phyloP scores from a whole-genome alignment of 2,888 invertebrate species.

The Adineta ricciae region DNA sequence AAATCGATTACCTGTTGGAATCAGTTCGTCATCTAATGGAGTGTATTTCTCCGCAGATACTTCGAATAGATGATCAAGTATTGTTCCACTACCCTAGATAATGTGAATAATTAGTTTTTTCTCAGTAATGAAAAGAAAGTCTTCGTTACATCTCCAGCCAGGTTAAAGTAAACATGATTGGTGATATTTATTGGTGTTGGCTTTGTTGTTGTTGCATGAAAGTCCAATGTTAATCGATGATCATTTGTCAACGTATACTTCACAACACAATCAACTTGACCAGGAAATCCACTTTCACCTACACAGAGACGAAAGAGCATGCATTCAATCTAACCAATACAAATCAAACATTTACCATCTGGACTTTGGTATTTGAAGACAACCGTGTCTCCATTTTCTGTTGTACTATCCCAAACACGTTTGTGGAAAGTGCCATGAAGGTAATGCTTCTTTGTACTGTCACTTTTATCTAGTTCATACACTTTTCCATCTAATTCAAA shows the following conservation, averaged over 20 bases:
- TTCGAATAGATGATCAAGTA: conserved; percentile 33
- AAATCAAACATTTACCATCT: background rate
- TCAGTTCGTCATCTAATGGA: conserved; percentile 24
- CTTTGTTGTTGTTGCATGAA: conserved; percentile 65
- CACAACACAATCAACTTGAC: conserved; percentile 63
- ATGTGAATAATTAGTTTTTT: background rate
- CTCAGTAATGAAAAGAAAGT: background rate
- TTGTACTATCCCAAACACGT: conserved; percentile 44
- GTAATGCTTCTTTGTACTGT: conserved; percentile 56
- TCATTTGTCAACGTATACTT: conserved; percentile 63
- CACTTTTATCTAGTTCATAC: conserved; percentile 65
- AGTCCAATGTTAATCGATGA: conserved; percentile 63
- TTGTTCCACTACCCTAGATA: conserved; percentile 23
- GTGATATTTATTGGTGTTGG: conserved; percentile 76
- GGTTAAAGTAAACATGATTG: conserved; percentile 79
- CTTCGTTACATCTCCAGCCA: conserved; percentile 67
- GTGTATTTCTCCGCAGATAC: conserved; percentile 24
- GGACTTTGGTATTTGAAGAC: conserved; percentile 10
- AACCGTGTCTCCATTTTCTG: background rate
- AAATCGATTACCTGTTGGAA: conserved; percentile 31
- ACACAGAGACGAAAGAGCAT: conserved; percentile 42
- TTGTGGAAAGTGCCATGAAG: conserved; percentile 82
- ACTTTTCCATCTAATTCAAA: conserved; percentile 62
- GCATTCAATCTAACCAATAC: background rate
- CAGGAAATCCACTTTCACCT: conserved; percentile 79